Evolutionary conservation across 2,797 vertebrate genomes (phyloP).

Genomic region (Sardinella longiceps): DNA sequence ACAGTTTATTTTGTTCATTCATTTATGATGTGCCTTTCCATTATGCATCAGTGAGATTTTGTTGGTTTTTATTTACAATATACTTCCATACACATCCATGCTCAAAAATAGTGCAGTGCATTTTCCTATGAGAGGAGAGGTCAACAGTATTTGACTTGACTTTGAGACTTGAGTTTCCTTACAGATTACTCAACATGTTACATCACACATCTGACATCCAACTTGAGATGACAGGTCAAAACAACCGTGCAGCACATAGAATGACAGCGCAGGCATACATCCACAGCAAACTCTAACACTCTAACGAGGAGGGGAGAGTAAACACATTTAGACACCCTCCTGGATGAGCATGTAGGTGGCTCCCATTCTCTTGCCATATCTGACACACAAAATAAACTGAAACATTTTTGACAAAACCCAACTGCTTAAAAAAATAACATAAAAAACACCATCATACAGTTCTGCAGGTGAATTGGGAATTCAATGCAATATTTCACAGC

Average conservation of each 20-base stretch:
- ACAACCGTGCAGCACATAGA: not conserved
- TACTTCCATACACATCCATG: not conserved
- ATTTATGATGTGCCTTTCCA: not conserved
- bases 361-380: not conserved
- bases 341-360: not conserved
- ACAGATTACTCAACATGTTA: not conserved
- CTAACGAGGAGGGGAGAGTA: not conserved
- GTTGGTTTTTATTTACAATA: no score
- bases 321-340: not conserved
- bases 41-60: not conserved
- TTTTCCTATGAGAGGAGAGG: not conserved
- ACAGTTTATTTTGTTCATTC: not conserved
- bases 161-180: not conserved
- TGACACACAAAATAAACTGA: not conserved
- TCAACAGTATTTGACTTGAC: not conserved
- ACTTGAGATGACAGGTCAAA: not conserved
- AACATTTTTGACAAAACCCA: not conserved
- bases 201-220: not conserved
- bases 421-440: not conserved
- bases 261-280: not conserved
- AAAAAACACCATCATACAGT: not conserved
- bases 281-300: not conserved
- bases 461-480: not conserved
- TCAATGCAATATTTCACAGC: not conserved
- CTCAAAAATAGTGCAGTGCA: not conserved